A percentile compares a stretch with the other conserved stretches of the same genome.
phyloP scores from a whole-genome alignment of 2,113 vertebrate species.

The Muscicapa adusta region DNA sequence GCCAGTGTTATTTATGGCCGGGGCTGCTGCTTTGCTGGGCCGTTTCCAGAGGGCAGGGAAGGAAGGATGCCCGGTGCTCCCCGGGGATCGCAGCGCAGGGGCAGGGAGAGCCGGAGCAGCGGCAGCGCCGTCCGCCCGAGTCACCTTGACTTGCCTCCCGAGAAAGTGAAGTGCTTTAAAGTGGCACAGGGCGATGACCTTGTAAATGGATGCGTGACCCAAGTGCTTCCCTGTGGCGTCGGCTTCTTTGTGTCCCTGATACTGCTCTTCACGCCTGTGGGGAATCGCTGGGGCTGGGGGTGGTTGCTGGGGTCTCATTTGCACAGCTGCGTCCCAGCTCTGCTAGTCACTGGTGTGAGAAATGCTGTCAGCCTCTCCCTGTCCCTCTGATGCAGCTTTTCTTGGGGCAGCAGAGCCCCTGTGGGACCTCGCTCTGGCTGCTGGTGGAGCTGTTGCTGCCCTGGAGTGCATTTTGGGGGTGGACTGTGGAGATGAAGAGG shows the following conservation, averaged over 20 bases:
- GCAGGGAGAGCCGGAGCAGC: not conserved
- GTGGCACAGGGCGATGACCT: not conserved
- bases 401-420: not conserved
- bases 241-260: conserved; percentile 3
- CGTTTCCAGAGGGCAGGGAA: not conserved
- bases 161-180: not conserved
- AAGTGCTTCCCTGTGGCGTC: not conserved
- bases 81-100: rapidly evolving
- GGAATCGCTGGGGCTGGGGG: not conserved
- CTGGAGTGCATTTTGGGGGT: rapidly evolving
- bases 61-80: not conserved
- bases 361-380: not conserved
- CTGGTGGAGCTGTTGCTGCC: not conserved
- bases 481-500: not conserved
- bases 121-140: not conserved
- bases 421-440: not conserved
- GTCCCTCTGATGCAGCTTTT: not conserved
- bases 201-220: conserved; percentile 37
- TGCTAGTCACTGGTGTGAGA: not conserved
- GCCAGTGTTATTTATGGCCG: not conserved
- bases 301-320: not conserved
- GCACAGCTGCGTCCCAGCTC: not conserved
- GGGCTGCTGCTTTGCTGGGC: not conserved
- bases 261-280: not conserved
- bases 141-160: not conserved